Evolutionary conservation across 2,888 invertebrate species (phyloP).

Genomic region (Acrocyrtus sp.): DNA sequence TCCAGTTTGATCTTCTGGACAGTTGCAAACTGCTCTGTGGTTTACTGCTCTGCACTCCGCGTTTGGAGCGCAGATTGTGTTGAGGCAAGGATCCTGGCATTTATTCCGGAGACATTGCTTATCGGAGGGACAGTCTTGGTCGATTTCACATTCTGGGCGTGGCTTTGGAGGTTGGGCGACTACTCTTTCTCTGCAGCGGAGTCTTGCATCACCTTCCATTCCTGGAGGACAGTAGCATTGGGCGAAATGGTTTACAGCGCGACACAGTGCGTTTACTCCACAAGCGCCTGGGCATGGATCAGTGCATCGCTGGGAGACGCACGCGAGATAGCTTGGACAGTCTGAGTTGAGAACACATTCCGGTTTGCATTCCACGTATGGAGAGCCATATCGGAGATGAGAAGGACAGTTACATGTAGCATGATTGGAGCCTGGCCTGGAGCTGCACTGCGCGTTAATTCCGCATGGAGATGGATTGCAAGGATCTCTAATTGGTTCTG

Average conservation of each 20-base stretch:
- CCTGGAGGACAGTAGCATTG: conserved; percentile 84
- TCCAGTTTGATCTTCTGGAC: conserved; percentile 83
- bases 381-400: conserved; percentile 57
- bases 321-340: conserved; percentile 84
- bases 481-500: conserved; percentile 70
- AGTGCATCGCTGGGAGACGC: conserved; percentile 84
- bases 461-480: conserved; percentile 85
- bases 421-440: conserved; percentile 71
- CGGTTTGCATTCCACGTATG: conserved; percentile 64
- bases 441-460: conserved; percentile 82
- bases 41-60: conserved; percentile 82
- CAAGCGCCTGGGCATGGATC: conserved; percentile 44
- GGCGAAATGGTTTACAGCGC: conserved; percentile 82
- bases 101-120: conserved; percentile 82
- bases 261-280: conserved; percentile 85
- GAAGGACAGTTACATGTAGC: conserved; percentile 81
- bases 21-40: conserved; percentile 85
- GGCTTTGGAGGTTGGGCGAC: conserved; percentile 77
- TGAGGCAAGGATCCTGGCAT: conserved; percentile 81
- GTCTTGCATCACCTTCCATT: conserved; percentile 81
- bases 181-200: conserved; percentile 74
- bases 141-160: conserved; percentile 79
- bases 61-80: conserved; percentile 68
- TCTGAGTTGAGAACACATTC: conserved; percentile 91
- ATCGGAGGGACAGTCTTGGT: conserved; percentile 83